phyloP scores from a whole-genome alignment of 2,797 vertebrate genomes.

The Pseudocheirus occidentalis region DNA sequence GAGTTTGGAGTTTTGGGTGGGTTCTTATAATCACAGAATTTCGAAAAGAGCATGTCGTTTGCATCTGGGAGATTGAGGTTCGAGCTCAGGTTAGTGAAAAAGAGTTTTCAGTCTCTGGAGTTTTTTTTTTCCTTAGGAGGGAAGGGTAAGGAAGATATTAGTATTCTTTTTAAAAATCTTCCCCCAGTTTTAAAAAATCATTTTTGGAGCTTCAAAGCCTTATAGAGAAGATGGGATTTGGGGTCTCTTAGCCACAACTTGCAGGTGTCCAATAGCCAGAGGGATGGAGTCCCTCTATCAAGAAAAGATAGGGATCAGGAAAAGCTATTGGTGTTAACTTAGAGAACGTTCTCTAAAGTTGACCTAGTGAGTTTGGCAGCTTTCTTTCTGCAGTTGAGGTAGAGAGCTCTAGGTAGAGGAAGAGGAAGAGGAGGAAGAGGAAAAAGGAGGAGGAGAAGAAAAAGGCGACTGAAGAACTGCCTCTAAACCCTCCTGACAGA shows the following conservation, averaged over 20 bases:
- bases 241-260: neutral
- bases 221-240: neutral
- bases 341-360: conserved; percentile 30
- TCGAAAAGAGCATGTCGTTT: conserved; percentile 12
- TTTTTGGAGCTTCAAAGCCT: neutral
- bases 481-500: conserved; percentile 74
- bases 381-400: neutral
- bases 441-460: neutral
- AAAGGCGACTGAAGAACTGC: conserved; percentile 20
- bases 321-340: conserved; percentile 17
- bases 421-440: conserved; percentile 12
- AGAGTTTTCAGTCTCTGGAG: conserved; percentile 15
- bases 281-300: no score
- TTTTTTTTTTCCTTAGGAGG: neutral
- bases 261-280: neutral
- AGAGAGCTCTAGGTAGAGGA: conserved; percentile 44
- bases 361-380: conserved; percentile 7
- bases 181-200: neutral
- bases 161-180: neutral
- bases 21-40: neutral
- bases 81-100: conserved; percentile 11
- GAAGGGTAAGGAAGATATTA: neutral
- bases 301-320: neutral
- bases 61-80: neutral
- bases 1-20: neutral